phyloP scores from a whole-genome alignment of 2,797 vertebrate species.

The Pachyuromys duprasi region DNA sequence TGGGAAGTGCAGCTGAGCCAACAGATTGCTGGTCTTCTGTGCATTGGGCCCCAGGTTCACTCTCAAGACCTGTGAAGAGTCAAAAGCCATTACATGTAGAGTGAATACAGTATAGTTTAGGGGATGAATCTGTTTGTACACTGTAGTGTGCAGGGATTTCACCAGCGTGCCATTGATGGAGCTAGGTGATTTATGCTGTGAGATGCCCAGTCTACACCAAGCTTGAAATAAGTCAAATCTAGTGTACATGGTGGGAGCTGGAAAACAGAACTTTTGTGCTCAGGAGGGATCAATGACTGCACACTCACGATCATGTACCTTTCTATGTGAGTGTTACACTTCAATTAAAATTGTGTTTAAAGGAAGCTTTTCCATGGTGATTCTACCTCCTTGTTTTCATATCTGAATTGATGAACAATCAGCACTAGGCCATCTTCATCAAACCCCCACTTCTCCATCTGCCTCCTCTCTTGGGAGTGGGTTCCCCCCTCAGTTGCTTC shows the following conservation, averaged over 20 bases:
- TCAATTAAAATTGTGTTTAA: conserved; percentile 3
- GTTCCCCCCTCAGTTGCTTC: neutral
- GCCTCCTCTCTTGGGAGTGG: neutral
- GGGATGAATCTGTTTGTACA: neutral
- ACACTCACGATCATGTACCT: neutral
- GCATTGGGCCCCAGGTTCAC: neutral
- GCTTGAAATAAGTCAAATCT: neutral
- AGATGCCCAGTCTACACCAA: neutral
- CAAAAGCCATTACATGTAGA: neutral
- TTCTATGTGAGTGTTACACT: neutral
- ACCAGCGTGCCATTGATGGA: neutral
- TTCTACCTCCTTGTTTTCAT: neutral
- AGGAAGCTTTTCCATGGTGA: neutral
- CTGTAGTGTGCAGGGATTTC: neutral
- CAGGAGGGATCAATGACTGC: neutral
- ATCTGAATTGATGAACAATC: conserved; percentile 29
- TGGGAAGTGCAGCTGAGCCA: neutral
- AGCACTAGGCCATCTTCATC: conserved; percentile 5
- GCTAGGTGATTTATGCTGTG: neutral
- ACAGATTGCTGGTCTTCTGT: neutral
- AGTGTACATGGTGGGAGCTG: neutral
- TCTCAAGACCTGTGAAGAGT: neutral
- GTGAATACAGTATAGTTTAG: too few species aligned
- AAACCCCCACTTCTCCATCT: neutral
- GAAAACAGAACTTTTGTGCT: neutral